Evolutionary conservation across 2,113 vertebrate genomes (phyloP).

Genomic region (Arvicanthis niloticus): DNA sequence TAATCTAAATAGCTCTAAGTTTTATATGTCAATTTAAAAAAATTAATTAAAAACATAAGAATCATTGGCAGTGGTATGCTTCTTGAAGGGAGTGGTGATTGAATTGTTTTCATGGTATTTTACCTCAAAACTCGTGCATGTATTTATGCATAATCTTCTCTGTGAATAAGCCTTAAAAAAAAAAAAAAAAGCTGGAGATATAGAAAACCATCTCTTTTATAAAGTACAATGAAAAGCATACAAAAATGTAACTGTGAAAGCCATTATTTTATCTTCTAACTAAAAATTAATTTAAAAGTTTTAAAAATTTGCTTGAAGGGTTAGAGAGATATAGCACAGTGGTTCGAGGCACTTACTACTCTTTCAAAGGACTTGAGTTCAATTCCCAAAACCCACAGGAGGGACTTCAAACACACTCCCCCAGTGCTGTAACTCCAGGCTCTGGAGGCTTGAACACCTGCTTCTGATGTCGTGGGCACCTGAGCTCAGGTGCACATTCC

Average conservation of each 20-base stretch:
- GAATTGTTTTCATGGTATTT: background rate
- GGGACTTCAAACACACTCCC: background rate
- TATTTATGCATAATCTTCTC: background rate
- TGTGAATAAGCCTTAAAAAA: background rate
- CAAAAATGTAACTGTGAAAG: background rate
- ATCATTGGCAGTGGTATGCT: background rate
- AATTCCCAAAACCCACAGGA: background rate
- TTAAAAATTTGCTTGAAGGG: background rate
- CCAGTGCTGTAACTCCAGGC: background rate
- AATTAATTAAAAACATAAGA: background rate
- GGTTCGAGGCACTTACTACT: no score
- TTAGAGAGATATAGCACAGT: background rate
- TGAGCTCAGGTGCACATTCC: background rate
- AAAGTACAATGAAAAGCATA: background rate
- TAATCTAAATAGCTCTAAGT: background rate
- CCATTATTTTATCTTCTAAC: background rate
- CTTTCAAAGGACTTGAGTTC: background rate
- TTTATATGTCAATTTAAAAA: background rate
- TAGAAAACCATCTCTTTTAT: background rate
- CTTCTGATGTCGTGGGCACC: background rate
- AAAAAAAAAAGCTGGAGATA: background rate
- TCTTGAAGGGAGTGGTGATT: background rate
- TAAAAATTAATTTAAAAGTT: background rate
- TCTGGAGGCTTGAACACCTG: background rate
- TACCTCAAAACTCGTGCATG: background rate